These are phyloP conservation scores for Argynnis bischoffii DNA, from an alignment of 2,888 invertebrate species.

Conservation along the genomic window DNA sequence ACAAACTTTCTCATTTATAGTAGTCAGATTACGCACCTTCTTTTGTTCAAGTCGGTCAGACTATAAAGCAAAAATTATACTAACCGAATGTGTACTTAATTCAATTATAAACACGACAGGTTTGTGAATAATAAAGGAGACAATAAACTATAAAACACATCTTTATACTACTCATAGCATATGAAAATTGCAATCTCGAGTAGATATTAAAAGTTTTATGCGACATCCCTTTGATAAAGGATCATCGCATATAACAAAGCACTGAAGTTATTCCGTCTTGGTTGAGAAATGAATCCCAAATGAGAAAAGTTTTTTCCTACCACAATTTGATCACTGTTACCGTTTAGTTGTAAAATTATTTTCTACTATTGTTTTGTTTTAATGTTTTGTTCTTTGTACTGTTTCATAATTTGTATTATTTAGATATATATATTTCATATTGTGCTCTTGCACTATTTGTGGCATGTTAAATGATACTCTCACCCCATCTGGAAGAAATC, in stretches of 20 bases:
- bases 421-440: too few relatives aligned
- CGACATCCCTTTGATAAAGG: constrained; percentile 24
- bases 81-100: too few relatives aligned
- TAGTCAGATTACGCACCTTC: too few relatives aligned
- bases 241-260: constrained; percentile 29
- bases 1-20: too few relatives aligned
- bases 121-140: neutral
- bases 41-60: too few relatives aligned
- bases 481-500: too few relatives aligned
- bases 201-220: constrained; percentile 17
- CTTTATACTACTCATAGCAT: neutral
- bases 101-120: neutral
- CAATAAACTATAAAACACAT: neutral
- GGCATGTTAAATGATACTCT: too few relatives aligned
- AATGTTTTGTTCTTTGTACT: constrained; percentile 6
- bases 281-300: constrained; percentile 46
- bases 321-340: constrained; percentile 35
- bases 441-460: too few relatives aligned
- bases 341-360: constrained; percentile 28
- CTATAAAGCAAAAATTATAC: too few relatives aligned
- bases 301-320: constrained; percentile 48
- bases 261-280: constrained; percentile 48
- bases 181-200: neutral
- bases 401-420: too few relatives aligned
- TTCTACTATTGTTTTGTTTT: constrained; percentile 25